These are phyloP conservation scores for Meloidogyne exigua DNA, from an alignment of 1,140 invertebrate species.

Conservation along the genomic window DNA sequence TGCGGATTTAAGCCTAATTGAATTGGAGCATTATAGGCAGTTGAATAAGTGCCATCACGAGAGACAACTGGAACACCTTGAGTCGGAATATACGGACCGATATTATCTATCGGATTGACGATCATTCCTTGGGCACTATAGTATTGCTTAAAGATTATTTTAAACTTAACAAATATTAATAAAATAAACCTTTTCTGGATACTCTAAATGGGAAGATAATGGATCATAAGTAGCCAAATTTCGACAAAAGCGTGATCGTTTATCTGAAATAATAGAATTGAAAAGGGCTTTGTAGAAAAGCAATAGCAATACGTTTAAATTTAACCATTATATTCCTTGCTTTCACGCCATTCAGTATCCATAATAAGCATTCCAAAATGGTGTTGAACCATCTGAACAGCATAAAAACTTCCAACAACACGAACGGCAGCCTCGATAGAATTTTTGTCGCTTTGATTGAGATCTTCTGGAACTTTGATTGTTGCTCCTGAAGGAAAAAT, in stretches of 20 bases:
- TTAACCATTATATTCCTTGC: slow-evolving; percentile 10
- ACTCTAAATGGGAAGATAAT: neutral
- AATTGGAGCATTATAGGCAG: neutral
- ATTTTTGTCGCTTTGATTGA: slow-evolving; percentile 12
- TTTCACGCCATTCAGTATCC: slow-evolving; percentile 31
- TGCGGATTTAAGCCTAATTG: slow-evolving; percentile 8
- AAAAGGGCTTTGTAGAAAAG: too few relatives aligned
- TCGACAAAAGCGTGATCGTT: neutral
- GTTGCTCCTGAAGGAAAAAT: neutral
- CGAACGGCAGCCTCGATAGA: slow-evolving; percentile 25
- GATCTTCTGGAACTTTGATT: slow-evolving; percentile 35
- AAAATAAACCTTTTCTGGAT: neutral
- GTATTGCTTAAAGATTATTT: neutral
- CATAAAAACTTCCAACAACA: slow-evolving; percentile 27
- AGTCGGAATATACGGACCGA: neutral
- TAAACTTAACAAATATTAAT: neutral
- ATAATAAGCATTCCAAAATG: slow-evolving; percentile 34
- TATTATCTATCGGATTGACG: slow-evolving; percentile 8
- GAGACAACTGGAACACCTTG: neutral
- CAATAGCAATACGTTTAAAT: neutral
- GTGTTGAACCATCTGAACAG: slow-evolving; percentile 34
- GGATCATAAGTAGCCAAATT: neutral
- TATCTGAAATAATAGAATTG: neutral
- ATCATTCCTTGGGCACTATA: neutral
- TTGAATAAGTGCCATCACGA: slow-evolving; percentile 9